Evolutionary conservation across 2,113 vertebrate genomes (phyloP), one percentile per base, ranked within the genome.

Genomic region (Rhinoptilus africanus): DNA sequence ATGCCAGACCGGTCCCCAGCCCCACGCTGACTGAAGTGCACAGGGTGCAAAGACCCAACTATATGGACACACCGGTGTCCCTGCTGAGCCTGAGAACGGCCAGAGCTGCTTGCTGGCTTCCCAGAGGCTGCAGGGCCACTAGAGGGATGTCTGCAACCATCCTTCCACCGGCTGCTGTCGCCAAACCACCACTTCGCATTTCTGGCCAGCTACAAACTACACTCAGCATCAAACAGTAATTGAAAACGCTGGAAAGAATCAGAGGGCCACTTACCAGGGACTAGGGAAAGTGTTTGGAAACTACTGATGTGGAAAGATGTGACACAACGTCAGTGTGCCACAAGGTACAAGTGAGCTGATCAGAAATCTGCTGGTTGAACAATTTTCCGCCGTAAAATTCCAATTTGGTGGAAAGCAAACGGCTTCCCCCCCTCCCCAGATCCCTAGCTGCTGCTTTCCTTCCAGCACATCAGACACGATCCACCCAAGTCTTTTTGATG

Each of bases 121-220:
- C 57, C 19, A 2, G 14, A 37, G 50, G 30, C 85, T 23, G 76
- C 2, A 2, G 37, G 34, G 68, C 96, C 96, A 57, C 95, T 95
- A 96, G 91, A 89, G 92, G 92, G 92, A 63, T 91, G 83, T 89
- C 91, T 85, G 9, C 64, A 83, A 53, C 94, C 93, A 50, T 14
- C 80, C 54, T 88, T 80, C 35, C 68, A 15, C 53, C 1, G 0
- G 14, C 8, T 53, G 4, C 51, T 8, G 18, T 27, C 4, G 0
- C n/a, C 57, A 26, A 45, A 72, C 16, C 68, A 27, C 37, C 12
- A 1, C 56, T 21, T 7, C 24, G 4, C n/a, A 11, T 10, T 74
- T 54, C 85, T 21, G 15, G 6, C 9, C 48, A 28, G 10, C 10
- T 77, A 63, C 59, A 63, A 76, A n/a, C 19, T 22, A 39, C 72